Base-by-base conservation (phyloP, 2,113 vertebrate species). In the Tachuris rubrigastra region DNA sequence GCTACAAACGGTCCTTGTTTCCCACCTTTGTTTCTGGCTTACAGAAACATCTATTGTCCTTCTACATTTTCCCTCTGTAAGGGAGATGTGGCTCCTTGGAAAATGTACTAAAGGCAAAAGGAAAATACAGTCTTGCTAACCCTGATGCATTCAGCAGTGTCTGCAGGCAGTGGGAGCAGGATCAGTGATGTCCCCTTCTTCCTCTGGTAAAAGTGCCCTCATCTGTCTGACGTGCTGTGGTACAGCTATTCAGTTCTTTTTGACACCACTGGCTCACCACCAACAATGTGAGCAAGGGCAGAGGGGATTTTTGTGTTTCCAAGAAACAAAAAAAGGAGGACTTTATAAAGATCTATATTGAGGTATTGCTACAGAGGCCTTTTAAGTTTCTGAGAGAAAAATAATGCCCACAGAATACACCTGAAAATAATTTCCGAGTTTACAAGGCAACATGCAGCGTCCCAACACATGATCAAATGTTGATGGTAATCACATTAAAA, bases 361-460 rank as follows among this genome's bases (percentile, higher is more conserved):
- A 33, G 18, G 11, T 53, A 12, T 89, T 84, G 25, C 47, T 63
- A 35, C 47, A 71, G 14, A 53, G 9, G 42, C 27, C 33, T n/a
- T 35, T 74, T 74, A 71, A 71, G 37, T 66, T 93, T 82, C 22
- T 20, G 14, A 46, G 47, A 41, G 65, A 24, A 91, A 52, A 50
- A 52, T 80, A 67, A 16, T 59, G 50, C 50, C 20, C 33, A 5
- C 27, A 59, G 50, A 91, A 87, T 85, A 37, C 67, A 87, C 42
- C 76, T 85, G 88, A 82, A 96, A 92, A 96, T 92, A 80, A 89
- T 79, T 93, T 87, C 39, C 55, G 74, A 67, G 28, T 88, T 95
- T 94, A 84, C 87, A 95, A 89, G 72, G 77, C 55, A 89, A 63
- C 37, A 27, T 18, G 37, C 87, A 88, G 53, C 69, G 95, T 89